Evolutionary conservation across 2,797 vertebrate genomes (phyloP), one percentile per base, ranked within the genome.

Genomic region (Tachyglossus aculeatus): DNA sequence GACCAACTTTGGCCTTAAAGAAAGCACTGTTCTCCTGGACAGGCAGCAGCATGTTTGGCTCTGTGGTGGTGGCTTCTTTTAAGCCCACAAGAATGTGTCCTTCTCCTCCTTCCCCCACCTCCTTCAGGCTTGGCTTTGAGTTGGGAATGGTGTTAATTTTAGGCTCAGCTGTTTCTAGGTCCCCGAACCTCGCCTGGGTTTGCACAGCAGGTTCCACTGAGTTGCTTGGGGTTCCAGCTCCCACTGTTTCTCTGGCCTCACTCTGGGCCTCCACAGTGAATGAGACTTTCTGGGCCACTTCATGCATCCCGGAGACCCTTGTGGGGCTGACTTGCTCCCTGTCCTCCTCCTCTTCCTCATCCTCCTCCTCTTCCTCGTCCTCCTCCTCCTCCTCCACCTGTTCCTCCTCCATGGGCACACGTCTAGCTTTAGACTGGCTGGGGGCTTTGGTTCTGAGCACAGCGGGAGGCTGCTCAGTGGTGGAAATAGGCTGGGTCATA

Each of bases 91-190:
- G 15, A 2, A 50, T 16, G 3, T 9, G 6, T 19, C 12, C 29
- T 1, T 53, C 65, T 5, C 48, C 86, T 5, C 79, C 83, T 29
- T 77, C 87, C 34, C 74, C 78, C 9, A 67, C 9, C 0, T 84
- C 77, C 29, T 2, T 39, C 2, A 8, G 6, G 0, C 32, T 54
- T 44, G 45, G 71, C 71, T 71, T 73, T 2, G 33, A 44, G 0
- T 76, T 80, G 0, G 78, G 78, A 52, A 87, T 81, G 77, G 86
- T 34, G 86, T 92, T 68, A 66, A 87, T 87, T 82, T 92, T 57
- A 4, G 82, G 62, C 50, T 34, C 64, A 1, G 77, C 72, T 25
- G 38, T 45, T 51, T 67, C 71, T 19, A 80, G 81, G 8, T 80
- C 82, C 4, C 70, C 72, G 0, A 29, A 47, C 36, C 55, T 78